phyloP scores from a whole-genome alignment of 2,797 vertebrate genomes.

The Hyperoplus immaculatus region DNA sequence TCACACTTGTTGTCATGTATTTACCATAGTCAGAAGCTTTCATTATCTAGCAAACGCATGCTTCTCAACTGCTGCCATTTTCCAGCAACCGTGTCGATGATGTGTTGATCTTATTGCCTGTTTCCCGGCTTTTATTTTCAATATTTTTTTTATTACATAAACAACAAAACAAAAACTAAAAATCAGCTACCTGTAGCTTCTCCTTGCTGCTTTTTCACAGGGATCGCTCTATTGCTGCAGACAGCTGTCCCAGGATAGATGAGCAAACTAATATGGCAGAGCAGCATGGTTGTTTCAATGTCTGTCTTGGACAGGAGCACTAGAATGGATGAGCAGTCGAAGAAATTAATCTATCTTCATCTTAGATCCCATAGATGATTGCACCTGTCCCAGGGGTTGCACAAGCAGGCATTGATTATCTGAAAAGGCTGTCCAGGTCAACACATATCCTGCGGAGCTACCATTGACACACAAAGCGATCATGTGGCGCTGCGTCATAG shows the following conservation, averaged over 20 bases:
- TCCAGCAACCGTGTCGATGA: conserved; percentile 3
- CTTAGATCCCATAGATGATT: conserved; percentile 49
- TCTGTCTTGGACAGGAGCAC: conserved; percentile 48
- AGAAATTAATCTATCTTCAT: conserved; percentile 66
- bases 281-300: conserved; percentile 48
- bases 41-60: conserved; percentile 9
- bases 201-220: conserved; percentile 27
- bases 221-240: conserved; percentile 32
- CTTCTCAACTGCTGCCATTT: not conserved
- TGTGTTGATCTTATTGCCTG: conserved; percentile 9
- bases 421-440: conserved; percentile 58
- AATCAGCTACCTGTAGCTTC: conserved; percentile 19
- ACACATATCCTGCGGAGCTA: conserved; percentile 41
- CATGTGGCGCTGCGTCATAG: conserved; percentile 45
- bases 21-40: conserved; percentile 36
- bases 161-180: not conserved
- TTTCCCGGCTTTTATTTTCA: not conserved
- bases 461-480: conserved; percentile 59
- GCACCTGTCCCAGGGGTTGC: conserved; percentile 54
- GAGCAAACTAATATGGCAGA: conserved; percentile 56
- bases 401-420: conserved; percentile 59
- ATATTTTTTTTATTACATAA: no score
- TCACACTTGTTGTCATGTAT: conserved; percentile 47
- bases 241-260: conserved; percentile 47
- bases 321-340: conserved; percentile 50